Evolutionary conservation across 2,797 vertebrate genomes (phyloP), one percentile per base, ranked within the genome.

Genomic region (Chelon labrosus): DNA sequence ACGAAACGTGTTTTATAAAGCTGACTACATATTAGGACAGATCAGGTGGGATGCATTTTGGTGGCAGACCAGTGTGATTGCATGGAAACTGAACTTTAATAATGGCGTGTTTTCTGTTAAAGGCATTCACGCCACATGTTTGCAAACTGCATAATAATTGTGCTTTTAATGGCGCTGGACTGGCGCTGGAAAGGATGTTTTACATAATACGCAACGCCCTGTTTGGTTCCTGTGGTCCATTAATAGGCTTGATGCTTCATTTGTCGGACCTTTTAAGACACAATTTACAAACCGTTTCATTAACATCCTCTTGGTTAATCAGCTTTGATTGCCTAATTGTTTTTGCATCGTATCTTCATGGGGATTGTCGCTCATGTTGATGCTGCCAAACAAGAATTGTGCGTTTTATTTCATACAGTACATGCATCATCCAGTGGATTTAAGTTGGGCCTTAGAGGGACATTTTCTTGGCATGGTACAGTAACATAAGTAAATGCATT

Each of bases 1-100:
- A 31, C 44, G 46, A 72, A 67, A 67, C 61, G 12, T 13, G 13
- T 38, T 59, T 73, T 8, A 39, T 22, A 38, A 44, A 10, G 4
- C 19, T n/a, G 14, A n/a, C 12, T 20, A 2, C 25, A 72, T 8
- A 52, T 47, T 57, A 27, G 25, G 25, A 27, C 25, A 12, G 39
- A 41, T 41, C 39, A 41, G 39, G 13, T 3, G 1, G 4, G 11
- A 13, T 12, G 39, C 39, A 12, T 41, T 41, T 41, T 1, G 39
- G 39, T 13, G 41, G 10, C 16, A 9, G 41, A 50, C 10, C 58
- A 17, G 35, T 10, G 5, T 37, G 1, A n/a, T 16, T n/a, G 49
- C 20, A 35, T 8, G 31, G 7, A 35, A 35, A 8, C 31, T 27
- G 31, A 7, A 35, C 31, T 58, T 59, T 5, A 54, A 31, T 39